Evolutionary conservation across 1,140 invertebrate genomes (phyloP).

Genomic region (Melanaphis sacchari): DNA sequence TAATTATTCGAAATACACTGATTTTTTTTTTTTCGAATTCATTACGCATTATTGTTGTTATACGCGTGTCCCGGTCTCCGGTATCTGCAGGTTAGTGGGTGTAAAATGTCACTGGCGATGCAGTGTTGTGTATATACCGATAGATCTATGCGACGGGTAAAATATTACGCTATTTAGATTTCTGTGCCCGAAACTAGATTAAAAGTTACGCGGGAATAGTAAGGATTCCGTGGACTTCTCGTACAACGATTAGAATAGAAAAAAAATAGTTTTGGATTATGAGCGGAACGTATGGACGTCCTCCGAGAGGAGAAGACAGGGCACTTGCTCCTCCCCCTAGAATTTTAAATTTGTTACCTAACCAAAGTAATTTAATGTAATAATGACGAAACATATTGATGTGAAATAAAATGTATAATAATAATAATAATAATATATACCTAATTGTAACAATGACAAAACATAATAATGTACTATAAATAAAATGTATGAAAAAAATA

Average conservation of each 20-base stretch:
- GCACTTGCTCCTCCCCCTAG: too few species aligned
- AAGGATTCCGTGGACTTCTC: neutral
- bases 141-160: neutral
- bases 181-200: too few species aligned
- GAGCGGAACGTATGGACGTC: too few species aligned
- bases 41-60: neutral
- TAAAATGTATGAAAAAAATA: too few species aligned
- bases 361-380: too few species aligned
- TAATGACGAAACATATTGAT: too few species aligned
- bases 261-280: neutral
- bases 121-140: neutral
- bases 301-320: too few species aligned
- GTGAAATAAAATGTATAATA: too few species aligned
- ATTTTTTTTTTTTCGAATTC: neutral
- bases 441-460: too few species aligned
- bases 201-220: neutral
- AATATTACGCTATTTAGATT: neutral
- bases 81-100: neutral
- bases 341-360: too few species aligned
- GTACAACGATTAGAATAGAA: neutral
- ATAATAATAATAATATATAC: too few species aligned
- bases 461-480: too few species aligned
- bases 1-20: neutral
- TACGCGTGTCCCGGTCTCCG: neutral
- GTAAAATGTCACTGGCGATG: neutral